Evolutionary conservation across 2,797 vertebrate species (phyloP).

Genomic region (Anomalospiza imberbis): DNA sequence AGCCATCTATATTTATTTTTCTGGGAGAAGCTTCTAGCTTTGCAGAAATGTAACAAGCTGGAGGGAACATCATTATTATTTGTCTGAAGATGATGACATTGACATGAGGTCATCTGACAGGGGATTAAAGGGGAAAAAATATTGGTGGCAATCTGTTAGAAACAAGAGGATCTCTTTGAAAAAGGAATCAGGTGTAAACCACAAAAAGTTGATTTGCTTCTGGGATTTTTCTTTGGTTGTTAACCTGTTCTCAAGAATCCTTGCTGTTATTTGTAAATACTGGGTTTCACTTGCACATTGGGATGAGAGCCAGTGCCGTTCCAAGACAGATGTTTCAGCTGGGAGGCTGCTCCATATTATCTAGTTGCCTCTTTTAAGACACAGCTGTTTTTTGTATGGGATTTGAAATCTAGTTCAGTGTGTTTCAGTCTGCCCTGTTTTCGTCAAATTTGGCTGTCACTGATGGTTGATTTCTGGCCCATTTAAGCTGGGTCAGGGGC

Average conservation of each 20-base stretch:
- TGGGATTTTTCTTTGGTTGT: neutral
- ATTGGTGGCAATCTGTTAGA: neutral
- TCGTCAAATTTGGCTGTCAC: neutral
- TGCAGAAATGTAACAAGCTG: neutral
- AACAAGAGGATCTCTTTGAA: neutral
- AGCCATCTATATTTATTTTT: constrained; percentile 3
- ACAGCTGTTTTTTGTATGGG: neutral
- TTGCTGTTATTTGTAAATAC: neutral
- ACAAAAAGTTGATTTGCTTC: neutral
- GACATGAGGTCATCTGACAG: neutral
- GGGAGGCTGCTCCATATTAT: neutral
- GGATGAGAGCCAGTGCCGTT: neutral
- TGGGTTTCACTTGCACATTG: neutral
- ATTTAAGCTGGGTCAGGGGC: neutral
- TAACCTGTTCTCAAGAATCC: neutral
- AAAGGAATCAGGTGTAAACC: neutral
- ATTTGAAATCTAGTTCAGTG: neutral
- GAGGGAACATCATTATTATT: neutral
- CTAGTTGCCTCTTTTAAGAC: neutral
- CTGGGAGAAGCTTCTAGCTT: neutral
- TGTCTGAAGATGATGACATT: neutral
- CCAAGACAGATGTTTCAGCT: neutral
- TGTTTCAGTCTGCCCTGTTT: rapidly evolving
- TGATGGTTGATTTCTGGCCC: neutral
- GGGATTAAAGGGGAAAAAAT: neutral